A percentile compares a stretch with the other conserved stretches of the same genome.
These are phyloP conservation scores for Thryonomys swinderianus DNA, from an alignment of 2,113 vertebrate species.

Conservation along the genomic window DNA sequence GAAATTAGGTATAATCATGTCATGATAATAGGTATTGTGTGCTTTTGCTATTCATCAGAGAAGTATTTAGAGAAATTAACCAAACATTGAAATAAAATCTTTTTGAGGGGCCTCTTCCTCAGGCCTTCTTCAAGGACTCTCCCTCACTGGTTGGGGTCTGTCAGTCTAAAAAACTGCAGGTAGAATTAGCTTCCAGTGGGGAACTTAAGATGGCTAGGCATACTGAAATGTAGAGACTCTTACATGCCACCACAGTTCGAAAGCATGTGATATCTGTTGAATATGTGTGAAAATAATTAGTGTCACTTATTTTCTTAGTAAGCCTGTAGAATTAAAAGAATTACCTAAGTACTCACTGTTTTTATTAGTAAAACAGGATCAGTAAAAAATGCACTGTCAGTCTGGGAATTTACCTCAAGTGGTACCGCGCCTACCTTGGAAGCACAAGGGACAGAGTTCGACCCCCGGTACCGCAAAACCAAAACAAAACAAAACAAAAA, in stretches of 20 bases:
- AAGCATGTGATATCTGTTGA: neutral
- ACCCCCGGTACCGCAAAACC: no score
- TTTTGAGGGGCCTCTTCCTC: neutral
- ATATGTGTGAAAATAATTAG: neutral
- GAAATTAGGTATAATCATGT: neutral
- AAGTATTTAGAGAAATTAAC: neutral
- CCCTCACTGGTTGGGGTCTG: neutral
- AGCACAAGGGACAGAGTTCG: no score
- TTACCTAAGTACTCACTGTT: neutral
- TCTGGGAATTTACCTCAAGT: no score
- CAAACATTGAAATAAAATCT: neutral
- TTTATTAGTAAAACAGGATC: neutral
- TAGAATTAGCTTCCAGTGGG: neutral
- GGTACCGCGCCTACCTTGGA: no score
- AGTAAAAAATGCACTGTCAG: neutral
- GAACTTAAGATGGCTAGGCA: neutral
- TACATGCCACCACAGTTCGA: neutral
- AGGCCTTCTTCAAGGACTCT: neutral
- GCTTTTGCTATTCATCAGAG: neutral
- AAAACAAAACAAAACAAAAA: no score
- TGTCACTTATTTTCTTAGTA: neutral
- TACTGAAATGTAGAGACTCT: neutral
- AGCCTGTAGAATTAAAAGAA: neutral
- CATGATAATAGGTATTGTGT: neutral
- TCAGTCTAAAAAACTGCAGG: neutral